phyloP scores from a whole-genome alignment of 1,140 invertebrate genomes.

The Tetramorium alpestre region DNA sequence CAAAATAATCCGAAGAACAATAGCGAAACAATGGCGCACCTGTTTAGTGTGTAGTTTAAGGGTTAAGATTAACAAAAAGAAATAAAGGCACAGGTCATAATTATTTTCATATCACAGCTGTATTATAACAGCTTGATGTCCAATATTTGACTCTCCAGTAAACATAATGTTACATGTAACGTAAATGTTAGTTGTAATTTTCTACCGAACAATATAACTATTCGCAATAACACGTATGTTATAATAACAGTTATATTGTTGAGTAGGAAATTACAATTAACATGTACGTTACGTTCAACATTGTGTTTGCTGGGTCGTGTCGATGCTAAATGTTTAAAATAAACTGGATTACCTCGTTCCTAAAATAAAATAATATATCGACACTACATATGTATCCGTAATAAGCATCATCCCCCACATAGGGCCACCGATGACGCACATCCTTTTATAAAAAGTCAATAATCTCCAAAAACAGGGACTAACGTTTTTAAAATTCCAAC shows the following conservation, averaged over 20 bases:
- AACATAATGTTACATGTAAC: no score
- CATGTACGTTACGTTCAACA: no score
- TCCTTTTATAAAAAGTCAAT: not conserved
- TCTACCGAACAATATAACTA: no score
- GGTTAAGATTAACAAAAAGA: not conserved
- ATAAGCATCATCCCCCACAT: not conserved
- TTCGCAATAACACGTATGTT: no score
- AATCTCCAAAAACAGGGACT: not conserved
- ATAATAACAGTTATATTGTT: no score
- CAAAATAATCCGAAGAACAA: no score
- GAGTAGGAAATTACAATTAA: no score
- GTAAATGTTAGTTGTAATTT: no score
- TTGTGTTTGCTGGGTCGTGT: not conserved
- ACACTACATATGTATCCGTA: not conserved
- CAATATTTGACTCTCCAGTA: not conserved
- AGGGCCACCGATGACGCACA: not conserved
- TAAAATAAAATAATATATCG: slow-evolving; percentile 50
- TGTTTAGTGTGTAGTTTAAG: no score
- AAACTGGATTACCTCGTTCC: slow-evolving; percentile 6
- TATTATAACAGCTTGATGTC: not conserved
- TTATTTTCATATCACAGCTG: not conserved
- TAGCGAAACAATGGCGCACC: no score
- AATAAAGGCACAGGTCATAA: not conserved
- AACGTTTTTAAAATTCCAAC: not conserved
- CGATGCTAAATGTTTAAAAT: slow-evolving; percentile 15